phyloP scores from a whole-genome alignment of 2,797 vertebrate species.

The Sylvilagus floridanus region DNA sequence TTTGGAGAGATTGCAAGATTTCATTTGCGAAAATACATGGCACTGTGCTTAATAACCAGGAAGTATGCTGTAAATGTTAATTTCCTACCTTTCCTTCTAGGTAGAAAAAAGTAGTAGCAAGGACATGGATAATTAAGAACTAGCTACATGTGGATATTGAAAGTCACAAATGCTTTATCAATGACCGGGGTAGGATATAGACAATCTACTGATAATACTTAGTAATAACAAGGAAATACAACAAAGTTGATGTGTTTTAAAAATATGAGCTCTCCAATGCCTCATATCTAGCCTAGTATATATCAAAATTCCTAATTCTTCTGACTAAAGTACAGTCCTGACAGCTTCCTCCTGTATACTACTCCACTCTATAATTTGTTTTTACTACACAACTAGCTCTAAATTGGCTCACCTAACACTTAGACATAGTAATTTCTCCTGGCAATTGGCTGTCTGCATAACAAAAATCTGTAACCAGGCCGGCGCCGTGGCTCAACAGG shows the following conservation, averaged over 20 bases:
- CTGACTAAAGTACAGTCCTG: neutral
- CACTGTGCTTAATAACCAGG: too few relatives aligned
- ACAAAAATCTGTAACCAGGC: conserved; percentile 46
- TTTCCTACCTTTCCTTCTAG: too few relatives aligned
- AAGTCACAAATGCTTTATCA: too few relatives aligned
- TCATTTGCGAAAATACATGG: too few relatives aligned
- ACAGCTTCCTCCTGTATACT: neutral
- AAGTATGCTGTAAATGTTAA: too few relatives aligned
- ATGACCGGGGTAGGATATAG: neutral
- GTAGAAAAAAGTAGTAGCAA: too few relatives aligned
- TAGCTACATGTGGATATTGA: too few relatives aligned
- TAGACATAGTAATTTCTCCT: conserved; percentile 41
- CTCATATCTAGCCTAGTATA: neutral
- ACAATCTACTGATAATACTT: neutral
- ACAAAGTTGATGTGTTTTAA: conserved; percentile 16
- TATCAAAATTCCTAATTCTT: neutral
- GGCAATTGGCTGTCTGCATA: conserved; percentile 29
- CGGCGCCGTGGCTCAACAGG: too few relatives aligned
- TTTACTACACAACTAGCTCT: neutral
- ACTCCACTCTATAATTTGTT: conserved; percentile 21
- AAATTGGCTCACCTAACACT: conserved; percentile 24
- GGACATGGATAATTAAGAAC: too few relatives aligned
- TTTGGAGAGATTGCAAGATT: too few relatives aligned
- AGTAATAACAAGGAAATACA: neutral
- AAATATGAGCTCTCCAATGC: neutral